Base-by-base conservation (phyloP, 2,797 vertebrate genomes). In the Clarias laeviceps region DNA sequence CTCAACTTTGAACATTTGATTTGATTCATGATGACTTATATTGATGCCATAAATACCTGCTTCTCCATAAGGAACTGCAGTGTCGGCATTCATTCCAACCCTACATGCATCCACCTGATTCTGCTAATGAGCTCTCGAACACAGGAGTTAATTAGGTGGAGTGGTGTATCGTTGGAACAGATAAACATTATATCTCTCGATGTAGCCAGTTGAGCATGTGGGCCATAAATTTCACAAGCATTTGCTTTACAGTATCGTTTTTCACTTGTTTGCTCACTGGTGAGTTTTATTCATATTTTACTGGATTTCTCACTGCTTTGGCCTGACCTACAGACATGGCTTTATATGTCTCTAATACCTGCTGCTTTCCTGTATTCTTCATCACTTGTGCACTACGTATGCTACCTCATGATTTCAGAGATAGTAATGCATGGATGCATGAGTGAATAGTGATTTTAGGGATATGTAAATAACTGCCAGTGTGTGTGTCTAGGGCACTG, bases 401-500 rank as follows among this genome's bases (percentile, higher is more conserved):
- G 45, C 82, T 76, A 20, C 45, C 34, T 66, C 32, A 68, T 22
- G 0, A 57, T 80, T 29, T 84, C 50, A 64, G 40, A 29, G 66
- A 80, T 56, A 29, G 59, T 29, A 37, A 20, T 80, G 85, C 65
- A 86, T 74, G 69, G 69, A 45, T 73, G 84, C 56, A 64, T 87
- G 85, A 62, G 73, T 70, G 24, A 68, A 45, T 34, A 24, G 74
- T 45, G 11, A 76, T 82, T n/a, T 64, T 74, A 24, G 37, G 61
- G 27, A 66, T 85, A 76, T 73, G 62, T 80, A 34, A 54, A 64
- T 83, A 54, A 70, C 20, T 78, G 40, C 32, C 54, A 11, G 64
- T 86, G 11, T 74, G 6, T 88, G 78, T 89, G 62, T 85, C 56
- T 84, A 97, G 97, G 94, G 91, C 83, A 64, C 87, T 70, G 86